Base-by-base conservation (phyloP, 2,888 invertebrate species). In the Lepidonotus clava region DNA sequence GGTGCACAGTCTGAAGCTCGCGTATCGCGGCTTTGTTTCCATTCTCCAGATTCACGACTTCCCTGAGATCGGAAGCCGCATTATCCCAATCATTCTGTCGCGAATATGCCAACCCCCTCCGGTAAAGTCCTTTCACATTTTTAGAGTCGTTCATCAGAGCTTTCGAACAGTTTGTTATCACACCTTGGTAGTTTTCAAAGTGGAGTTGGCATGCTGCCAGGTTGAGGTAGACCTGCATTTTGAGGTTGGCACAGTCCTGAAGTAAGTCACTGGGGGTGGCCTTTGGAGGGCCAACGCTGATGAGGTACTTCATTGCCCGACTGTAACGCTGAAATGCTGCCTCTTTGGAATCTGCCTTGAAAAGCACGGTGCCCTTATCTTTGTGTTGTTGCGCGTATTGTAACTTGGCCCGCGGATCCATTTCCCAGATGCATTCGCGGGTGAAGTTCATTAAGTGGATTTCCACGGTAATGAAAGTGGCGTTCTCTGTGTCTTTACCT, bases 121-220 rank as follows among this genome's bases (percentile, higher is more conserved):
- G 93, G 88, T 95, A 95, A 24, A 95, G 92, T 0, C 95, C 95
- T 89, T 95, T 95, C 5, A 95, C 93, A 90, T 95, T 95, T 36
- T 93, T 91, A 0, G 92, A 90, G 51, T 95, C 95, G 80, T 94
- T 91, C 8, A 89, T 87, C 46, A 95, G 89, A 28, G 95, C 95
- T 91, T 95, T 95, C 11, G 92, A 92, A 94, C 95, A 97, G 18
- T 97, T 95, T 56, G 95, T 95, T 41, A 97, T 92, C 0, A 96
- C 96, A 87, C 96, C 96, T 5, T 96, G 95, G 93, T 96, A 96
- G 89, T 96, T 96, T 14, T 96, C 94, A 88, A 95, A 95, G 88
- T 96, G 96, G 32, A 97, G 95, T 90, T 97, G 96, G 92, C 97
- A 97, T 76, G 96, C 96, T 0, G 97, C 97, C 92, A 98, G 95